Base-by-base conservation (phyloP, 2,113 vertebrate species). In the Mirounga angustirostris region DNA sequence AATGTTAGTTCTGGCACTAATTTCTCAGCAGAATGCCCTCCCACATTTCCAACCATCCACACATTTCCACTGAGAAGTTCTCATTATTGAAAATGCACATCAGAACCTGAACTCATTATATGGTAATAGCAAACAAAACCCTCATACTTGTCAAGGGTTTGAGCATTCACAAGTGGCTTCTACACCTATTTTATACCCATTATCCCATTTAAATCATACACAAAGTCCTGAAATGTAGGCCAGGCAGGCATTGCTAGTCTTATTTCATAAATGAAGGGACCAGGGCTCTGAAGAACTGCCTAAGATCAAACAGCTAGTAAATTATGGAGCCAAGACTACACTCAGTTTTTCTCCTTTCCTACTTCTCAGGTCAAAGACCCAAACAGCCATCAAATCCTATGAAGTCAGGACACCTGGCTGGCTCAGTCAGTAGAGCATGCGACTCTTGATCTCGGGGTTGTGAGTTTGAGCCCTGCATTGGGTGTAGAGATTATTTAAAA, bases 221-320 rank as follows among this genome's bases (percentile, higher is more conserved):
- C 61, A 52, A 84, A 69, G 73, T 81, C 69, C 50, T 95, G 76
- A 16, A 33, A 50, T 58, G 10, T 28, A 71, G 46, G 36, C 52
- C 79, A 94, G 36, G 58, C 13, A 26, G 81, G 59, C 56, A 50
- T 24, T 50, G 52, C 46, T 88, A 21, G 43, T 94, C 78, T 89
- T 19, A 78, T 81, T 91, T 95, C 88, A 56, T 52, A 92, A 52
- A 63, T 50, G 63, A 97, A 69, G 74, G 56, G 67, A 83, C n/a
- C 43, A 7, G 26, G 36, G 11, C 94, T 94, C 67, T 15, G 76
- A 88, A 69, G 58, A 92, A 73, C 2, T n/a, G n/a, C 52, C 67
- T 43, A 22, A 97, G 81, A 84, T 63, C 67, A 80, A 95, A 95
- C 7, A 30, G 56, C 67, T 73, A 90, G 61, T 11, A 78, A 91